phyloP scores from a whole-genome alignment of 2,888 invertebrate genomes.

The Mantis religiosa region DNA sequence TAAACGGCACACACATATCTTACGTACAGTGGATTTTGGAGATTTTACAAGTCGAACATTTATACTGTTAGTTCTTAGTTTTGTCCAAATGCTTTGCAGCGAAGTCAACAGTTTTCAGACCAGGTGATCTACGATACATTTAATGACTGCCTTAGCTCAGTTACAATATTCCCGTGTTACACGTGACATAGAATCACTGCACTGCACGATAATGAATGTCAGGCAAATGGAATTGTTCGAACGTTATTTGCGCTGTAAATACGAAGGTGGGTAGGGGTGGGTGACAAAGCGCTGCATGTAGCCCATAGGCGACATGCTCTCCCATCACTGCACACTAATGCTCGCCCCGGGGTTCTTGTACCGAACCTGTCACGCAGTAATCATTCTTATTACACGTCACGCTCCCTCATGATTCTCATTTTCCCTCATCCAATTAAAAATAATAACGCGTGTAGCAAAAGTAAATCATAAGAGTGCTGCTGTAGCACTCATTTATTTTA shows the following conservation, averaged over 20 bases:
- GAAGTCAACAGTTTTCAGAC: no score
- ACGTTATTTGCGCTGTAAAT: background rate
- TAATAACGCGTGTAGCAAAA: background rate
- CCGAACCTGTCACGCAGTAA: background rate
- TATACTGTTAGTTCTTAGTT: no score
- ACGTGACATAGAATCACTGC: no score
- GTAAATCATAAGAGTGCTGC: background rate
- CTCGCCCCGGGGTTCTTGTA: background rate
- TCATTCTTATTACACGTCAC: background rate
- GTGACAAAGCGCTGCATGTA: background rate
- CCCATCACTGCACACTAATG: background rate
- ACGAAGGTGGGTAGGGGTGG: background rate
- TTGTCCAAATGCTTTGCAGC: no score
- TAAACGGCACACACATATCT: no score
- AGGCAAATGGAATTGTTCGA: background rate
- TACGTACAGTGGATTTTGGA: no score
- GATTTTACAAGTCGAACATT: no score
- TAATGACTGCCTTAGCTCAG: no score
- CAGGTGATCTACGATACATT: no score
- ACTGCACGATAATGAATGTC: background rate
- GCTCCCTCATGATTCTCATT: background rate
- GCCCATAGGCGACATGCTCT: background rate
- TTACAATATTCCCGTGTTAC: no score
- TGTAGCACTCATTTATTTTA: background rate
- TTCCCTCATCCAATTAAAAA: background rate